Base-by-base conservation (phyloP, 2,888 invertebrate genomes). In the Apamea epomidion region DNA sequence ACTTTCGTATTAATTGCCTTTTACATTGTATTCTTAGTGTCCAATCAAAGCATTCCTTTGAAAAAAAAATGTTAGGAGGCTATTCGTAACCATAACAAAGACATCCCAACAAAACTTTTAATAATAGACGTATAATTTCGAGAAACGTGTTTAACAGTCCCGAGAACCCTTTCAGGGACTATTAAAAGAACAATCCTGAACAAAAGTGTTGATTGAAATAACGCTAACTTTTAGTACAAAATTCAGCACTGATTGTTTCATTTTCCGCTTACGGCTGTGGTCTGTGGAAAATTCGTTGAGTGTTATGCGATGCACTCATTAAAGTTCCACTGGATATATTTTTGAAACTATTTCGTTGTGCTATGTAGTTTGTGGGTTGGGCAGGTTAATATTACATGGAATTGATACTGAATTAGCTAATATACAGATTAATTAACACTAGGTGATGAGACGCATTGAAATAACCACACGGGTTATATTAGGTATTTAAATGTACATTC, bases 161-260 rank as follows among this genome's bases (percentile, higher is more conserved):
- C 2, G 37, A 74, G 12, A 58, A 84, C 71, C 48, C 67, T 80
- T 72, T 58, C 5, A 68, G n/a, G 3, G 32, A 16, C 51, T 62
- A 67, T 68, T 85, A 62, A 42, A 71, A 64, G 74, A 64, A 68
- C 54, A 80, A 72, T 80, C 14, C 48, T 42, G 51, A 68, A 72
- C 81, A 71, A 84, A 83, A 64, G 58, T 68, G 85, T 80, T 81
- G 71, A 83, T 80, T 83, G 64, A 62, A 85, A 80, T 58, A 80
- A 71, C 37, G 42, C 70, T 58, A 74, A 64, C 71, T 83, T 83
- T 85, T 48, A 12, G 64, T 54, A 69, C 64, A 45, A 69, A 84
- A 83, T 85, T 75, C 69, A 64, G 42, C 64, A 25, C 58, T 51
- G 68, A 85, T 85, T 83, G 74, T 81, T 83, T 64, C 8, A 75